phyloP scores from a whole-genome alignment of 2,113 vertebrate genomes.

The Centropus bengalensis region DNA sequence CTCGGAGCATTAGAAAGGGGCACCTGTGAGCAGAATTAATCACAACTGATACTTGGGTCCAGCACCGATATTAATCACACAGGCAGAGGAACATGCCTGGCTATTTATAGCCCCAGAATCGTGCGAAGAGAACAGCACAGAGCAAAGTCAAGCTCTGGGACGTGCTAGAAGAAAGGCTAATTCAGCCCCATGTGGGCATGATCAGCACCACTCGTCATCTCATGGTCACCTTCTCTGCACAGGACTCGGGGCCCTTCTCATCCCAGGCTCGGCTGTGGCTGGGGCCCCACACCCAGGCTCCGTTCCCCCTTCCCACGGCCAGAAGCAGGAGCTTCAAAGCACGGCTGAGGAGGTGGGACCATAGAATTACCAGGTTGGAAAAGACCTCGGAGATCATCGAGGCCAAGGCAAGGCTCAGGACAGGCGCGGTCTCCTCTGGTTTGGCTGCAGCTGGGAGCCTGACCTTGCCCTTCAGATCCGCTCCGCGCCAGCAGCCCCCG shows the following conservation, averaged over 20 bases:
- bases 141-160: not conserved
- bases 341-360: not conserved
- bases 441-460: not conserved
- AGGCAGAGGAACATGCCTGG: not conserved
- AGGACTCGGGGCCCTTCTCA: accelerated
- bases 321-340: not conserved
- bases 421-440: not conserved
- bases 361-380: not conserved
- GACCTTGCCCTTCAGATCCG: not conserved
- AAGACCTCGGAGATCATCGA: no score
- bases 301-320: not conserved
- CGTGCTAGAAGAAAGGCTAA: not conserved
- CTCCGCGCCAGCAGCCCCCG: not conserved
- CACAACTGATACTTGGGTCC: not conserved
- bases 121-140: not conserved
- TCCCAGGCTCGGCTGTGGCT: not conserved
- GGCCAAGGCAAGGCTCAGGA: not conserved
- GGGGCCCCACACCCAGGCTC: not conserved
- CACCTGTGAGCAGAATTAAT: slow-evolving; percentile 24
- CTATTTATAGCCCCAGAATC: slow-evolving; percentile 31
- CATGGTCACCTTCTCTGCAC: not conserved
- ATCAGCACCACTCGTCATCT: accelerated
- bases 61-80: not conserved
- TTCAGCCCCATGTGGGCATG: accelerated
- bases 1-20: not conserved